Base-by-base conservation (phyloP, 1,140 invertebrate species). In the Drosophila grimshawi region DNA sequence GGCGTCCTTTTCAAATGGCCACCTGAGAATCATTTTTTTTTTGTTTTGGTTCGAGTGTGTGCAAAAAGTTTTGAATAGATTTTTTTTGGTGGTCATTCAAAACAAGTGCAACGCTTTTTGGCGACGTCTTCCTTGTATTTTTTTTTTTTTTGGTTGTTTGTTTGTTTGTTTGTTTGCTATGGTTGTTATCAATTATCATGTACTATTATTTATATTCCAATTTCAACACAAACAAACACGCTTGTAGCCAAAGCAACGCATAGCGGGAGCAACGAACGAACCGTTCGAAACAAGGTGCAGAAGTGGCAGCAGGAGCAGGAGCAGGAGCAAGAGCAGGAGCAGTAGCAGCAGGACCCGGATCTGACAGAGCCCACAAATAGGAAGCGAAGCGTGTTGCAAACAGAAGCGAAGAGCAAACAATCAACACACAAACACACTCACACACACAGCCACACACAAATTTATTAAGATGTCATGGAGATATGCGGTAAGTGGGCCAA, bases 401-500 rank as follows among this genome's bases (percentile, higher is more conserved):
- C n/a, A n/a, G 10, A 19, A 62, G 32, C 48, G 3, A 72, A 19
- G 45, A 55, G 67, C 30, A 60, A 43, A 10, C 57, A 29, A 37
- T 59, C 45, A 55, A 67, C 41, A 45, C 59, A 55, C 59, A 76
- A 19, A 19, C 52, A 70, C 55, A 66, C 33, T 27, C 62, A 49
- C 45, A 66, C 48, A 8, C 29, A 52, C 53, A 75, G 43, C 68
- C 55, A 73, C 43, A 65, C 52, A 52, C 64, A 63, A 86, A 70
- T 19, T 56, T 39, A 62, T 51, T 49, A 79, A 90, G 82, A 90
- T 90, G 88, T 90, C 88, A 90, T 90, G 88, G 88, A 91, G 88
- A 90, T 90, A 90, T 88, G 86, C 88, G 82, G 88, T 91, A 81
- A 78, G 88, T 83, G 27, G n/a, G 37, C 61, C 32, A 51, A 45